These are phyloP conservation scores for Morelia viridis DNA, from an alignment of 2,797 vertebrate genomes.

Conservation along the genomic window DNA sequence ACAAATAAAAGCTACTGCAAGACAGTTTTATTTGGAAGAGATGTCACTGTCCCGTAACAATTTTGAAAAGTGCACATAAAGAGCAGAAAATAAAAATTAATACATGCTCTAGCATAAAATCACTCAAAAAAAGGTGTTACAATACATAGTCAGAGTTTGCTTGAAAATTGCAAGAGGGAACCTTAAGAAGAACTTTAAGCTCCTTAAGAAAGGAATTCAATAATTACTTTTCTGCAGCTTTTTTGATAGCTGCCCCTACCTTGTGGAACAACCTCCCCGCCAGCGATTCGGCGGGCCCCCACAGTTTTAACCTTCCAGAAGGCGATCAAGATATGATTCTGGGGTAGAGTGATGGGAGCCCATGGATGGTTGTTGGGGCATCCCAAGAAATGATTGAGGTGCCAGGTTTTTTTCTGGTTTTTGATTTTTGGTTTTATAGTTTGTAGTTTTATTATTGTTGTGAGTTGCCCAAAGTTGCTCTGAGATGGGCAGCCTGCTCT, in stretches of 20 bases:
- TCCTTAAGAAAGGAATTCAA: background rate
- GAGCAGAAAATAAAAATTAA: background rate
- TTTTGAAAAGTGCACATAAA: background rate
- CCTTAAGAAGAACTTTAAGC: background rate
- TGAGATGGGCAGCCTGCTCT: too few relatives aligned
- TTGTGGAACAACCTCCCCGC: background rate
- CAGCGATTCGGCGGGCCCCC: background rate
- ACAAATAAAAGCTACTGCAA: background rate
- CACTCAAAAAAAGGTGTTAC: background rate
- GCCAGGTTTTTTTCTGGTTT: too few relatives aligned
- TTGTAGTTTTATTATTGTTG: too few relatives aligned
- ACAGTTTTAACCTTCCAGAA: too few relatives aligned
- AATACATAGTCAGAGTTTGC: background rate
- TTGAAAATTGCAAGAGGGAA: background rate
- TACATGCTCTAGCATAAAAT: background rate
- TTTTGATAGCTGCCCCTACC: background rate
- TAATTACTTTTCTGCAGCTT: background rate
- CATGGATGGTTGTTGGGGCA: too few relatives aligned
- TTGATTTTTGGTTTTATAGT: too few relatives aligned
- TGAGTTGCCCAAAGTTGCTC: too few relatives aligned
- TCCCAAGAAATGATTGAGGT: too few relatives aligned
- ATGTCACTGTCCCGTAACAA: background rate
- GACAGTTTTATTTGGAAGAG: background rate
- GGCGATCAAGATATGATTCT: too few relatives aligned
- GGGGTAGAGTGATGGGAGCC: too few relatives aligned